Evolutionary conservation across 2,797 vertebrate species (phyloP).

Genomic region (Epinephelus awoara): DNA sequence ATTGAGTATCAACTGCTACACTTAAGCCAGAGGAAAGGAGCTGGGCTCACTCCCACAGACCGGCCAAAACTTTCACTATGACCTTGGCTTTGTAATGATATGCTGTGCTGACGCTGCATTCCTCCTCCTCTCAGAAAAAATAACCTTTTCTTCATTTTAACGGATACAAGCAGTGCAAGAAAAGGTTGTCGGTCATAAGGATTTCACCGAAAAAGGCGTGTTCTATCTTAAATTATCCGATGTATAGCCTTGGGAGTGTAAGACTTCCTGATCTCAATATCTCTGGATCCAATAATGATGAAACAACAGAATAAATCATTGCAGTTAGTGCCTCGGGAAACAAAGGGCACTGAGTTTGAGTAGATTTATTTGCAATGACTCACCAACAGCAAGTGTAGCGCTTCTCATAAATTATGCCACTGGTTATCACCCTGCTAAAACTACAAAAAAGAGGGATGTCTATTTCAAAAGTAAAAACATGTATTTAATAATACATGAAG

Average conservation of each 20-base stretch:
- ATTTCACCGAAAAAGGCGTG: constrained; percentile 10
- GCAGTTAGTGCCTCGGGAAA: constrained; percentile 28
- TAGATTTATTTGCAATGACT: constrained; percentile 60
- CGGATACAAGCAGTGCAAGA: constrained; percentile 1
- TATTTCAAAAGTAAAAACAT: constrained; percentile 60
- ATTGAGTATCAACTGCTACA: neutral
- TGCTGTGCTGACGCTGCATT: constrained; percentile 22
- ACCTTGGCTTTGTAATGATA: constrained; percentile 38
- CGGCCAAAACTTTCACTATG: constrained; percentile 6
- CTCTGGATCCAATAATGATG: constrained; percentile 35
- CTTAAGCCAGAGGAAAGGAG: constrained; percentile 1
- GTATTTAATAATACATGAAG: constrained; percentile 75
- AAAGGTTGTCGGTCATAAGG: constrained; percentile 19
- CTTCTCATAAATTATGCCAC: constrained; percentile 54
- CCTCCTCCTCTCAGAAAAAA: constrained; percentile 9
- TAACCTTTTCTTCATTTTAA: neutral
- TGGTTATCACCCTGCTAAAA: constrained; percentile 50
- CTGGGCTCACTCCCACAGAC: neutral
- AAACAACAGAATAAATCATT: constrained; percentile 53
- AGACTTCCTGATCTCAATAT: constrained; percentile 14
- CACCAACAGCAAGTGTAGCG: constrained; percentile 41
- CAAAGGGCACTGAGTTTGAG: constrained; percentile 5
- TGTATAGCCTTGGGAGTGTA: constrained; percentile 29
- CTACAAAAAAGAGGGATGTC: constrained; percentile 43
- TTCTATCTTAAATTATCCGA: constrained; percentile 25